Conservation (phyloP, 2,113 vertebrate species). For the Eretmochelys imbricata region DNA sequence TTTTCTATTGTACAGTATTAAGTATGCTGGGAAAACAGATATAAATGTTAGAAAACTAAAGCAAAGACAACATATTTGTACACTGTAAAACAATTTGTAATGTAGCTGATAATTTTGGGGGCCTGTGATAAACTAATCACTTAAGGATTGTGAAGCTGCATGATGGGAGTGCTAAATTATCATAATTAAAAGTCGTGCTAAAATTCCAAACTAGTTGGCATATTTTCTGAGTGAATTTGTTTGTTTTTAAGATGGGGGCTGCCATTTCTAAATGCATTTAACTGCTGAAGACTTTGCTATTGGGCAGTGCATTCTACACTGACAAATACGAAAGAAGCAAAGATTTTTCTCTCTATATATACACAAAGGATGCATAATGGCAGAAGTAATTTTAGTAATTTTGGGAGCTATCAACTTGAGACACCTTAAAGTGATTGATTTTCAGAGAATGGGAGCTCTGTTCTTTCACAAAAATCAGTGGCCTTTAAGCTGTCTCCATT, state of each 20-base stretch:
- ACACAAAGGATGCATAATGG: rapidly evolving
- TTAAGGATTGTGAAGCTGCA: neutral
- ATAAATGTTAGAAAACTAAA: neutral
- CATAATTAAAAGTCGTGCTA: neutral
- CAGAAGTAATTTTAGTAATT: neutral
- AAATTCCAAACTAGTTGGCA: neutral
- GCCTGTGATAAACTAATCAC: neutral
- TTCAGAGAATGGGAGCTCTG: neutral
- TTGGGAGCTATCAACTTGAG: neutral
- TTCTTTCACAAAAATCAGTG: neutral
- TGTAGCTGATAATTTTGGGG: neutral
- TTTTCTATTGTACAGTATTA: neutral
- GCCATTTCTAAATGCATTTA: neutral
- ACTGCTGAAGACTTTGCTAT: neutral
- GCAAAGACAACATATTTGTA: rapidly evolving
- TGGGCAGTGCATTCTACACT: neutral
- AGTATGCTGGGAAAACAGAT: neutral
- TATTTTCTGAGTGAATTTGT: neutral
- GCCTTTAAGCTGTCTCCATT: neutral
- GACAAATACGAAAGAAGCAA: neutral
- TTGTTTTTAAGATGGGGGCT: neutral
- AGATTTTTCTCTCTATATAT: neutral
- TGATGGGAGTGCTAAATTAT: neutral
- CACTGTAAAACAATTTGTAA: neutral
- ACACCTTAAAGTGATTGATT: neutral